A percentile compares a stretch with the other conserved stretches of the same genome.
phyloP scores from a whole-genome alignment of 2,888 invertebrate species.

The Cepaea hortensis region DNA sequence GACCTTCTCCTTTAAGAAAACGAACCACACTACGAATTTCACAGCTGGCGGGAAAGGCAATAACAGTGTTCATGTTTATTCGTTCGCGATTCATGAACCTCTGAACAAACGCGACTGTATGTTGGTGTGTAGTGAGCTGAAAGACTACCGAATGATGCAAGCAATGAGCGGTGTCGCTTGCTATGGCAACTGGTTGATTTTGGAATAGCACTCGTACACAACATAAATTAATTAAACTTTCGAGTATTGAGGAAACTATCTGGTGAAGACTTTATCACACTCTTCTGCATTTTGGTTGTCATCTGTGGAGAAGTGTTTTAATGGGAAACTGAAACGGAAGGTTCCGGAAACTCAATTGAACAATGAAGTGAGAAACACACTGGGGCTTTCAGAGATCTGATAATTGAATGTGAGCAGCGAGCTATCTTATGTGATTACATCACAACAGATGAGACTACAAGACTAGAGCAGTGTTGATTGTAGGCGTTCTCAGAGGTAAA shows the following conservation, averaged over 20 bases:
- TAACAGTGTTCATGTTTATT: too few species aligned
- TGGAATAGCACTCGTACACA: background rate
- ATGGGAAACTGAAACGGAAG: background rate
- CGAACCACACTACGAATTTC: too few species aligned
- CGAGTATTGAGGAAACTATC: conserved; percentile 28
- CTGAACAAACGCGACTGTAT: too few species aligned
- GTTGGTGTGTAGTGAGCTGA: too few species aligned
- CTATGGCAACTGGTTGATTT: too few species aligned
- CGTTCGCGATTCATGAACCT: too few species aligned
- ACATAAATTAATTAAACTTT: conserved; percentile 30
- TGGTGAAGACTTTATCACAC: conserved; percentile 33
- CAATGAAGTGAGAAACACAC: conserved; percentile 1
- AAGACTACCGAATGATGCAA: too few species aligned
- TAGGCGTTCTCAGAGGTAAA: background rate
- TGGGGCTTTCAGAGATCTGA: conserved; percentile 15
- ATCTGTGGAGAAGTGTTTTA: conserved; percentile 39
- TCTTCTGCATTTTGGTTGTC: conserved; percentile 26
- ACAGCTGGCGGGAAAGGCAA: too few species aligned
- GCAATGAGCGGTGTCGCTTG: too few species aligned
- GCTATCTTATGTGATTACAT: conserved; percentile 34
- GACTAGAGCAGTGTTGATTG: conserved; percentile 20
- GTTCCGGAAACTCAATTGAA: background rate
- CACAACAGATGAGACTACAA: background rate
- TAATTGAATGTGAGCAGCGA: conserved; percentile 37
- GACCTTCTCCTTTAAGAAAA: too few species aligned